Evolutionary conservation across 2,113 vertebrate species (phyloP).

Genomic region (rabbit (Oryctolagus cuniculus)): DNA sequence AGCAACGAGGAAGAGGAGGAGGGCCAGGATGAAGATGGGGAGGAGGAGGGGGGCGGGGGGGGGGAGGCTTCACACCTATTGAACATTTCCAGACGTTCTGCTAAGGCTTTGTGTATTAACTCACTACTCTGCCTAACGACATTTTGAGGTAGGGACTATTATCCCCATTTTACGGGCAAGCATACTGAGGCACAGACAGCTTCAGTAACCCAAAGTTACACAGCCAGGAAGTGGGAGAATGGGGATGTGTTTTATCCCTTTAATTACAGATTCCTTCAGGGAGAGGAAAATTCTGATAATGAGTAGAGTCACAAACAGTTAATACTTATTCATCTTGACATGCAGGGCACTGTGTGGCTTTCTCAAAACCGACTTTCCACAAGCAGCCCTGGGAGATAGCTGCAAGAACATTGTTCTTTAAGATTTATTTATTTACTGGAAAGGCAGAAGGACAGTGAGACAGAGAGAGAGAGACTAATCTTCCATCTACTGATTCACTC

Average conservation of each 20-base stretch:
- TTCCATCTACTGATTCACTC: too few species aligned
- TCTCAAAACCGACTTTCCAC: constrained; percentile 36
- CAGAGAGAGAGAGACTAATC: too few species aligned
- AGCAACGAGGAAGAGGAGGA: not conserved
- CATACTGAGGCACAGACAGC: constrained; percentile 38
- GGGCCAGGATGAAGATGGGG: not conserved
- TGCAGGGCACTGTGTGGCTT: not conserved
- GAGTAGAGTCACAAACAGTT: not conserved
- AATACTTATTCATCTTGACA: not conserved
- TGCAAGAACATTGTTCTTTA: too few species aligned
- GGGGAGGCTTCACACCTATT: not conserved
- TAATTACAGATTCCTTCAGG: constrained; percentile 31
- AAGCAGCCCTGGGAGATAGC: not conserved
- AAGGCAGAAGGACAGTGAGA: too few species aligned
- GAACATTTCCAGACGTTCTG: not conserved
- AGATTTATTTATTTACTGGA: too few species aligned
- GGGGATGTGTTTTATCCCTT: not conserved
- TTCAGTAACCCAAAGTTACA: constrained; percentile 31
- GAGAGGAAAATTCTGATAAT: constrained; percentile 26
- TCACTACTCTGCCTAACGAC: constrained; percentile 15
- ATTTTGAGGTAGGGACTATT: constrained; percentile 16
- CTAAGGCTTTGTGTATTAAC: constrained; percentile 13
- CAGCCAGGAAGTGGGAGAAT: not conserved
- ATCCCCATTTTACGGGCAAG: constrained; percentile 20
- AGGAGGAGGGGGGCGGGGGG: not conserved